Conservation (phyloP, 2,888 invertebrate genomes). For the Branchinecta sandiegonensis region DNA sequence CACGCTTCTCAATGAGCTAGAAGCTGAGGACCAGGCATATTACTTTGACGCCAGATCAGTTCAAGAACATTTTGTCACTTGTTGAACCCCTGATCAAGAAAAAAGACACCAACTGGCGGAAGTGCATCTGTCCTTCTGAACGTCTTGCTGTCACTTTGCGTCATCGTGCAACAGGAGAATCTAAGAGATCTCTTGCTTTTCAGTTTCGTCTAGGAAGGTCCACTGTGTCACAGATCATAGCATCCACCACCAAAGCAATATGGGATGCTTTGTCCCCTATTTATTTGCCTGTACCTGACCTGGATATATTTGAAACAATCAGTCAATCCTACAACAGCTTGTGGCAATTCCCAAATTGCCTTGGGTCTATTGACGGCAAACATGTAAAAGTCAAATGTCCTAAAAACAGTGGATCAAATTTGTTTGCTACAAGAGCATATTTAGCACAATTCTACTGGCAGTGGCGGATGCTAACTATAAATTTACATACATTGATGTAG, state of each 20-base stretch:
- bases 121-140: neutral
- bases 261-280: neutral
- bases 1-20: too few relatives aligned
- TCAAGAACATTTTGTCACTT: neutral
- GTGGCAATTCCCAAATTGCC: conserved; percentile 6
- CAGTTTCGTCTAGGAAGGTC: neutral
- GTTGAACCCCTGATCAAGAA: neutral
- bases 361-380: conserved; percentile 18
- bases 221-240: neutral
- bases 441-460: conserved; percentile 28
- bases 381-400: conserved; percentile 27
- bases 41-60: too few relatives aligned
- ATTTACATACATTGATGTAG: conserved; percentile 28
- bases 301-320: neutral
- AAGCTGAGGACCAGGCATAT: too few relatives aligned
- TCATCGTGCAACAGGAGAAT: conserved; percentile 1
- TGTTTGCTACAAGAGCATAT: conserved; percentile 28
- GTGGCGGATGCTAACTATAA: conserved; percentile 27
- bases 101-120: neutral
- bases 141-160: conserved; percentile 7
- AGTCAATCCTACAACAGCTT: neutral
- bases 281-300: neutral
- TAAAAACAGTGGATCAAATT: conserved; percentile 25
- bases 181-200: neutral
- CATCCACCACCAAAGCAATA: neutral